Conservation (phyloP, 92 coral and sea anemone species). For the Palythoa grandiflora region DNA sequence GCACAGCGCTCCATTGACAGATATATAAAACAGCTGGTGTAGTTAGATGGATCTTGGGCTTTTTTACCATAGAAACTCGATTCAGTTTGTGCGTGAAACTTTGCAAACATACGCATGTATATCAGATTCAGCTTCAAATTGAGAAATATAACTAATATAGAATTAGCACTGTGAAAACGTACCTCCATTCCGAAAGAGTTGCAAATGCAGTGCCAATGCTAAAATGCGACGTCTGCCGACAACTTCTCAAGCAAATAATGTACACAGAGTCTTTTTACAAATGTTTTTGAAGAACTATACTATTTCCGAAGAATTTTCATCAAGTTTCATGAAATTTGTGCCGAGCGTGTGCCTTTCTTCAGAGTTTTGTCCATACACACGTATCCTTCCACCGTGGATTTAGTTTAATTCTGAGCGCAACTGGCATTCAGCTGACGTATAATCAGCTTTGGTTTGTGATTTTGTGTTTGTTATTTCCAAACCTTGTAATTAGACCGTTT, state of each 20-base stretch:
- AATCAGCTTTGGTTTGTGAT: background rate
- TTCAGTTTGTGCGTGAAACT: too few relatives aligned
- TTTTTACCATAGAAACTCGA: too few relatives aligned
- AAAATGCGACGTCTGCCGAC: background rate
- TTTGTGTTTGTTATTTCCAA: background rate
- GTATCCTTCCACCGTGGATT: background rate
- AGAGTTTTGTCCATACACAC: background rate
- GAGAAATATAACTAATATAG: too few relatives aligned
- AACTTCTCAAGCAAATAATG: background rate
- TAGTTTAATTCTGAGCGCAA: background rate
- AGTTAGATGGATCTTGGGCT: too few relatives aligned
- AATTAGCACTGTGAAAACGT: background rate
- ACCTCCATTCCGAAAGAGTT: background rate
- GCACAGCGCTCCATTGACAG: too few relatives aligned
- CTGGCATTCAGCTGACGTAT: background rate
- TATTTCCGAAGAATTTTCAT: too few relatives aligned
- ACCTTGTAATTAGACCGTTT: slow-evolving; percentile 7
- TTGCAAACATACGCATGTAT: too few relatives aligned
- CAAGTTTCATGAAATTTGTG: too few relatives aligned
- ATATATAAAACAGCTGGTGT: too few relatives aligned
- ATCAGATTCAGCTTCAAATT: too few relatives aligned
- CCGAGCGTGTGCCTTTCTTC: background rate
- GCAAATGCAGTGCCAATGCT: background rate
- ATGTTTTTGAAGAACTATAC: background rate
- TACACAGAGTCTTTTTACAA: background rate